These are phyloP conservation scores for Leptinotarsa undecemlineata DNA, from an alignment of 1,140 invertebrate genomes.

Conservation along the genomic window DNA sequence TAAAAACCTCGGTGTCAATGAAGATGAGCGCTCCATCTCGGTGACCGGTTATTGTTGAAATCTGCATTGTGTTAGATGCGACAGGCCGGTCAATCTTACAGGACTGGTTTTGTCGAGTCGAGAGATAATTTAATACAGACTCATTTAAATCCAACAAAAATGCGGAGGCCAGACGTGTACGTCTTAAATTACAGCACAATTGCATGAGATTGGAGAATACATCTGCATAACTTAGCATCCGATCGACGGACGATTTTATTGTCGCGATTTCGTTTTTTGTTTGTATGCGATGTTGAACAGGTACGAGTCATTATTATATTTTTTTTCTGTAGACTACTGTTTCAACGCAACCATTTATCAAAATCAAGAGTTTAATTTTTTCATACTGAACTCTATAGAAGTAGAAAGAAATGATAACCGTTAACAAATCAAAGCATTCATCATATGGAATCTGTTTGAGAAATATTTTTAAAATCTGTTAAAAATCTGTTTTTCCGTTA, in stretches of 20 bases:
- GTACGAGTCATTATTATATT: too few relatives aligned
- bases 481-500: too few relatives aligned
- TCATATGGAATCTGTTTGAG: too few relatives aligned
- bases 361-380: too few relatives aligned
- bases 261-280: conserved; percentile 44
- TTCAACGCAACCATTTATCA: too few relatives aligned
- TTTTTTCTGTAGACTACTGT: too few relatives aligned
- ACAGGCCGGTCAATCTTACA: conserved; percentile 41
- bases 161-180: conserved; percentile 43
- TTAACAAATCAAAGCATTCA: too few relatives aligned
- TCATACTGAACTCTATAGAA: too few relatives aligned
- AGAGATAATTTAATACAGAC: conserved; percentile 49
- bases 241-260: conserved; percentile 51
- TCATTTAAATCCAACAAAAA: conserved; percentile 51
- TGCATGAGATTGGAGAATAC: conserved; percentile 53
- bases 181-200: conserved; percentile 54
- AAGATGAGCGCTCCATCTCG: conserved; percentile 21
- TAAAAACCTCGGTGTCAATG: conserved; percentile 22
- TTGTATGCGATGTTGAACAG: not conserved
- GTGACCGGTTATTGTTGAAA: conserved; percentile 39
- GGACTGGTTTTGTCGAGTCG: conserved; percentile 44
- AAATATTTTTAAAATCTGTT: too few relatives aligned
- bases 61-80: conserved; percentile 37
- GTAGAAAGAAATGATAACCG: too few relatives aligned
- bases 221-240: conserved; percentile 52